Percentiles rank a stretch among this genome's conserved stretches.
Evolutionary conservation across 2,888 invertebrate species (phyloP).

Genomic region (Netelia virgata): DNA sequence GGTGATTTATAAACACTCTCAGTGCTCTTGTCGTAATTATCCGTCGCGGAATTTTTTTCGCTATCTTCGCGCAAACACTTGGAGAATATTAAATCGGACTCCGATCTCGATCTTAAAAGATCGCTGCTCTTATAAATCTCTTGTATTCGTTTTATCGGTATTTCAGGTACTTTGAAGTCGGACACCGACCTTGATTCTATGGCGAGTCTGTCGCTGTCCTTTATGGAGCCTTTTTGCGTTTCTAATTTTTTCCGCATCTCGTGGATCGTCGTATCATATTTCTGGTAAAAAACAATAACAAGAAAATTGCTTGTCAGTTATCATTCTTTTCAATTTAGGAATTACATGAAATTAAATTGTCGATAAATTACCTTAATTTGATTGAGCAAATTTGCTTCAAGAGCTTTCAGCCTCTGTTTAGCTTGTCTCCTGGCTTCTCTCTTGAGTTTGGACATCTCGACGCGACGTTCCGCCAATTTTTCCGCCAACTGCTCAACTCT

Average conservation of each 20-base stretch:
- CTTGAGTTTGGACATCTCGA: constrained; percentile 82
- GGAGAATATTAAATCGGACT: constrained; percentile 78
- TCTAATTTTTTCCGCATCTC: constrained; percentile 83
- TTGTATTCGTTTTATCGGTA: constrained; percentile 82
- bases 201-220: constrained; percentile 80
- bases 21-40: constrained; percentile 46
- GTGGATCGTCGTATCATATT: constrained; percentile 82
- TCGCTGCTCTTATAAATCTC: constrained; percentile 82
- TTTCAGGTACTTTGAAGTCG: constrained; percentile 83
- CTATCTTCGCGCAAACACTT: constrained; percentile 10
- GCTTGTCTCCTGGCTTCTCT: constrained; percentile 82
- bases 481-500: constrained; percentile 82
- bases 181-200: constrained; percentile 81
- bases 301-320: background rate
- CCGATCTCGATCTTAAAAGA: constrained; percentile 81
- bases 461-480: constrained; percentile 81
- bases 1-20: constrained; percentile 62
- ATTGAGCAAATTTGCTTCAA: constrained; percentile 82
- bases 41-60: constrained; percentile 19
- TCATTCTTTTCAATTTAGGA: constrained; percentile 12
- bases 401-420: constrained; percentile 80
- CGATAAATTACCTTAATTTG: constrained; percentile 80
- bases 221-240: constrained; percentile 76
- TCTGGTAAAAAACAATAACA: constrained; percentile 72
- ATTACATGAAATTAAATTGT: background rate